These are phyloP conservation scores for Pandemis cinnamomeana DNA, from an alignment of 2,888 invertebrate species.

Conservation along the genomic window DNA sequence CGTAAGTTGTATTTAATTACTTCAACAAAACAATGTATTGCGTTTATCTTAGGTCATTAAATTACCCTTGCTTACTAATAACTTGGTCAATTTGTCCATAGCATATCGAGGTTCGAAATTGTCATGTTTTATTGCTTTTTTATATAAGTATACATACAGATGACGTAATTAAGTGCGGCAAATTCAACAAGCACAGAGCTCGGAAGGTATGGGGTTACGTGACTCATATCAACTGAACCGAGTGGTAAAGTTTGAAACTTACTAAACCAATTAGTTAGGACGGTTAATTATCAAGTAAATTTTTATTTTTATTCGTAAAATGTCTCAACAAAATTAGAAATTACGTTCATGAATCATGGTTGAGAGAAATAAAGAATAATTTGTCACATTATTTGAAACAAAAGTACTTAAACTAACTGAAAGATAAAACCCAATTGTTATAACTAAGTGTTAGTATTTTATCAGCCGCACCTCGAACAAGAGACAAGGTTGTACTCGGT, in stretches of 20 bases:
- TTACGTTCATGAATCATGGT: not conserved
- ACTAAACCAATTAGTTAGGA: not conserved
- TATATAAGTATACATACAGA: not conserved
- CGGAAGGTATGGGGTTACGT: constrained; percentile 11
- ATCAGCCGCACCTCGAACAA: constrained; percentile 37
- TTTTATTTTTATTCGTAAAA: not conserved
- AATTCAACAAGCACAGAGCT: constrained; percentile 30
- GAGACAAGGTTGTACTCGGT: constrained; percentile 17
- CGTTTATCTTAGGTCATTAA: not conserved
- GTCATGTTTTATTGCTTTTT: not conserved
- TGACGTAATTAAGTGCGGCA: constrained; percentile 30
- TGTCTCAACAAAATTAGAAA: not conserved
- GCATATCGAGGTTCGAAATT: not conserved
- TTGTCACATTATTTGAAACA: not conserved
- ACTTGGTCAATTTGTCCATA: not conserved
- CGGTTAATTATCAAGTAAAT: not conserved
- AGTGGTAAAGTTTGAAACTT: not conserved
- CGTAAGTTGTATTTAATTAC: constrained; percentile 12
- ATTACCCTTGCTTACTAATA: not conserved
- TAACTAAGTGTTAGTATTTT: not conserved
- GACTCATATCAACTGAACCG: constrained; percentile 18
- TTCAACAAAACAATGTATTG: not conserved
- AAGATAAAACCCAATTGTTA: constrained; percentile 8
- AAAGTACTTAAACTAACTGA: not conserved
- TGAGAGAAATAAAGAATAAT: not conserved